Percentiles rank a stretch among this genome's conserved stretches.
Evolutionary conservation across 2,113 vertebrate genomes (phyloP).

Genomic region (Pseudolaguvia tuberculata): DNA sequence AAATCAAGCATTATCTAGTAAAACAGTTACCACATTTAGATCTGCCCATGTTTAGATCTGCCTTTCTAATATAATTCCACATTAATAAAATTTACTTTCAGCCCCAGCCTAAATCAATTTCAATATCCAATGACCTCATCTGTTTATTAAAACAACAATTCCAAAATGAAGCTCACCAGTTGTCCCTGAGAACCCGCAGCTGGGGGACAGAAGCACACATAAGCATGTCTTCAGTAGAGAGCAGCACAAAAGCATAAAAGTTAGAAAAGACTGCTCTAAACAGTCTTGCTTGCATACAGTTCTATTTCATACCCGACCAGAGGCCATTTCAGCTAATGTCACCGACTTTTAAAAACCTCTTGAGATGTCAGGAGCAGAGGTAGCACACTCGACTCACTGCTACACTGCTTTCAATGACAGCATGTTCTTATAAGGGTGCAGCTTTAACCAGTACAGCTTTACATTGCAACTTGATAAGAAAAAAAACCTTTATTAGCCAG

Average conservation of each 20-base stretch:
- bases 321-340: constrained; percentile 42
- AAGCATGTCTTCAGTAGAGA: too few species aligned
- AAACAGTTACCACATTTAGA: too few species aligned
- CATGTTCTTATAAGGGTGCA: neutral
- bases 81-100: too few species aligned
- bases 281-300: neutral
- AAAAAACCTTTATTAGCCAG: neutral
- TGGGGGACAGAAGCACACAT: neutral
- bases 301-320: constrained; percentile 35
- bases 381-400: neutral
- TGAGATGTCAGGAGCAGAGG: constrained; percentile 10
- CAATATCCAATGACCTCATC: neutral
- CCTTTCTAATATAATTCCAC: too few species aligned
- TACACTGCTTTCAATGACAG: neutral
- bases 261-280: neutral
- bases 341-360: constrained; percentile 36
- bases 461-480: neutral
- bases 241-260: too few species aligned
- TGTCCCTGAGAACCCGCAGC: neutral
- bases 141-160: neutral
- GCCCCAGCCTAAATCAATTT: neutral
- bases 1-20: too few species aligned
- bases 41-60: too few species aligned
- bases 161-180: neutral
- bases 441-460: neutral